phyloP scores from a whole-genome alignment of 1,140 invertebrate genomes.

The Cephus cinctus region DNA sequence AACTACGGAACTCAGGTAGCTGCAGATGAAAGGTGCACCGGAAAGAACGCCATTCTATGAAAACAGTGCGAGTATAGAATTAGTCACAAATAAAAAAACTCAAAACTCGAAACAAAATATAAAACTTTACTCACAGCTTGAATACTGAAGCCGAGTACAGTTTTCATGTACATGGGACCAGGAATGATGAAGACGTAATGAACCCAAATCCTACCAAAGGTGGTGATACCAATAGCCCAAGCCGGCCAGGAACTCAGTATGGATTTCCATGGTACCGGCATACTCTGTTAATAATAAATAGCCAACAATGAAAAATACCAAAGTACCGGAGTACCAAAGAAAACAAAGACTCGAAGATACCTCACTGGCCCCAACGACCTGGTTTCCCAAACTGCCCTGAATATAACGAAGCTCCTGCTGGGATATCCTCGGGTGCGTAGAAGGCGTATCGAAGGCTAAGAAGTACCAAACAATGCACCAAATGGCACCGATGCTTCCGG shows the following conservation, averaged over 20 bases:
- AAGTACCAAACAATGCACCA: slow-evolving; percentile 75
- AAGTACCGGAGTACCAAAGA: background rate
- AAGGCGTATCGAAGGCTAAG: slow-evolving; percentile 73
- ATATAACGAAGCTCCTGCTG: slow-evolving; percentile 71
- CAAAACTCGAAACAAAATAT: no score
- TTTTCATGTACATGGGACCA: slow-evolving; percentile 73
- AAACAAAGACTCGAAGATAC: slow-evolving; percentile 33
- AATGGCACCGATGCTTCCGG: slow-evolving; percentile 64
- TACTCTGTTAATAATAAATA: slow-evolving; percentile 35
- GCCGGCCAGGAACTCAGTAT: slow-evolving; percentile 77
- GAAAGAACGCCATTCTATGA: slow-evolving; percentile 66
- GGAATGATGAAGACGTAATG: slow-evolving; percentile 71
- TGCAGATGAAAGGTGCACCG: slow-evolving; percentile 68
- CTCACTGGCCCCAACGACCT: slow-evolving; percentile 51
- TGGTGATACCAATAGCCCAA: slow-evolving; percentile 78
- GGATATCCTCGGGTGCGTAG: slow-evolving; percentile 72
- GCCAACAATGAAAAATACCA: slow-evolving; percentile 15
- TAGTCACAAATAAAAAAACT: background rate
- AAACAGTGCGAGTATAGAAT: slow-evolving; percentile 8
- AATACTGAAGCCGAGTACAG: slow-evolving; percentile 67
- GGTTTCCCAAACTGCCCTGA: slow-evolving; percentile 59
- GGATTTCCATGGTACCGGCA: slow-evolving; percentile 69
- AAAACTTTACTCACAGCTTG: slow-evolving; percentile 56
- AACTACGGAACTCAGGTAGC: slow-evolving; percentile 68
- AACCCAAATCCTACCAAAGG: slow-evolving; percentile 72